phyloP scores from a whole-genome alignment of 1,140 invertebrate genomes.

The Atta cephalotes region DNA sequence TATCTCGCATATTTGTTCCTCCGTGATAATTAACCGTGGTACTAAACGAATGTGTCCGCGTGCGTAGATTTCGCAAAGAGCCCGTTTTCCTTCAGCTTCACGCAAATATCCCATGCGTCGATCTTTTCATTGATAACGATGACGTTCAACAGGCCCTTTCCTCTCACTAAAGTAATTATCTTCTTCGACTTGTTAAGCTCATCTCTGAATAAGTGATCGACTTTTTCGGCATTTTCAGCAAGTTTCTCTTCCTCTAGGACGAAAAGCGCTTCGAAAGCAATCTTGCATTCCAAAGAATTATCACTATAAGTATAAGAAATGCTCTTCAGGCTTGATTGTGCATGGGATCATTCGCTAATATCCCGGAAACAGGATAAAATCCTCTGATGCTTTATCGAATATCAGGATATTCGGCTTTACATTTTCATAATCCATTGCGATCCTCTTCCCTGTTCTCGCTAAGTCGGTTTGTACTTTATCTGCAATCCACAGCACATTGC shows the following conservation, averaged over 20 bases:
- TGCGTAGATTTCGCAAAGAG: slow-evolving; percentile 98
- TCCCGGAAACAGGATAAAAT: slow-evolving; percentile 97
- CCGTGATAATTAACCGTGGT: slow-evolving; percentile 96
- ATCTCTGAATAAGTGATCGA: slow-evolving; percentile 90
- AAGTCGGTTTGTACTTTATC: slow-evolving; percentile 99
- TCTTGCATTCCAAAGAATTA: slow-evolving; percentile 96
- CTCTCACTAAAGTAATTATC: slow-evolving; percentile 93
- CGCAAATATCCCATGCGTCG: slow-evolving; percentile 96
- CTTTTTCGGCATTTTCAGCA: slow-evolving; percentile 90
- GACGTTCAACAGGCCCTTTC: slow-evolving; percentile 97
- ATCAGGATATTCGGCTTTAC: slow-evolving; percentile 98
- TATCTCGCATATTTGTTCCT: slow-evolving; percentile 93
- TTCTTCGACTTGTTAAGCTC: slow-evolving; percentile 91
- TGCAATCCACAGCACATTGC: slow-evolving; percentile 95
- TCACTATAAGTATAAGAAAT: slow-evolving; percentile 94
- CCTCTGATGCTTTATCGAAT: slow-evolving; percentile 98
- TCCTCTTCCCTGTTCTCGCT: slow-evolving; percentile 89
- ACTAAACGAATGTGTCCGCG: slow-evolving; percentile 96
- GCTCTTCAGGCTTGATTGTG: slow-evolving; percentile 96
- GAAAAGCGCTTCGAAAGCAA: slow-evolving; percentile 92
- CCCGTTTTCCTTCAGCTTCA: slow-evolving; percentile 95
- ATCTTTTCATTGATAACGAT: slow-evolving; percentile 96
- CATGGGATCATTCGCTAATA: slow-evolving; percentile 95
- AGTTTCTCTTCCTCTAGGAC: slow-evolving; percentile 96
- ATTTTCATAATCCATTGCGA: slow-evolving; percentile 96